A percentile compares a stretch with the other conserved stretches of the same genome.
Evolutionary conservation across 2,797 vertebrate species (phyloP).

Genomic region (Polyboroides typus): DNA sequence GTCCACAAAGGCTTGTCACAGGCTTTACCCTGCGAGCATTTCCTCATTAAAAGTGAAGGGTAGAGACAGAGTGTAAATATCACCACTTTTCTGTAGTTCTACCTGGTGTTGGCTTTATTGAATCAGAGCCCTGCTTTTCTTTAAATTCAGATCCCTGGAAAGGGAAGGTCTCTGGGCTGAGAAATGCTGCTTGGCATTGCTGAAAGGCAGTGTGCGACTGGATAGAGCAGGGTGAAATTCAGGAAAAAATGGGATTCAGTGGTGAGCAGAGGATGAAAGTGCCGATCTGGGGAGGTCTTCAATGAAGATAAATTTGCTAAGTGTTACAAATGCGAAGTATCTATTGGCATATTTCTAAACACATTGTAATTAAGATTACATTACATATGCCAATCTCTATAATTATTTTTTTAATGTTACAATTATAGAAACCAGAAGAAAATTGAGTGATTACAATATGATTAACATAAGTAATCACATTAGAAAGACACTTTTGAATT

Average conservation of each 20-base stretch:
- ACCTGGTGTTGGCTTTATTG: background rate
- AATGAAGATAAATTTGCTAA: background rate
- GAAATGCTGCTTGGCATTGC: background rate
- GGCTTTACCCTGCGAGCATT: constrained; percentile 29
- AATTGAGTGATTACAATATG: background rate
- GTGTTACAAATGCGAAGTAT: background rate
- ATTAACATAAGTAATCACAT: background rate
- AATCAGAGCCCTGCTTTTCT: background rate
- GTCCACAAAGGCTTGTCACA: constrained; percentile 49
- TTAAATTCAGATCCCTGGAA: background rate
- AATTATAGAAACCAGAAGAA: constrained; percentile 15
- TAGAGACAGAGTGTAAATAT: constrained; percentile 50
- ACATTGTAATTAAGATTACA: background rate
- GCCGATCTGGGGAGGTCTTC: background rate
- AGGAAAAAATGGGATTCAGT: background rate
- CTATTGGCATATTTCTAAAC: background rate
- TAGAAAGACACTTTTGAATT: background rate
- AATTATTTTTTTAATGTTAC: background rate
- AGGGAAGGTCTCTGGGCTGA: background rate
- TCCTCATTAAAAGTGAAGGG: constrained; percentile 70
- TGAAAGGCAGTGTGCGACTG: background rate
- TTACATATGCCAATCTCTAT: background rate
- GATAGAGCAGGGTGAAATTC: background rate
- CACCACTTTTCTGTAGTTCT: background rate
- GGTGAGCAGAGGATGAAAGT: background rate